Evolutionary conservation across 2,113 vertebrate species (phyloP).

Genomic region (Phylloscopus trochilus): DNA sequence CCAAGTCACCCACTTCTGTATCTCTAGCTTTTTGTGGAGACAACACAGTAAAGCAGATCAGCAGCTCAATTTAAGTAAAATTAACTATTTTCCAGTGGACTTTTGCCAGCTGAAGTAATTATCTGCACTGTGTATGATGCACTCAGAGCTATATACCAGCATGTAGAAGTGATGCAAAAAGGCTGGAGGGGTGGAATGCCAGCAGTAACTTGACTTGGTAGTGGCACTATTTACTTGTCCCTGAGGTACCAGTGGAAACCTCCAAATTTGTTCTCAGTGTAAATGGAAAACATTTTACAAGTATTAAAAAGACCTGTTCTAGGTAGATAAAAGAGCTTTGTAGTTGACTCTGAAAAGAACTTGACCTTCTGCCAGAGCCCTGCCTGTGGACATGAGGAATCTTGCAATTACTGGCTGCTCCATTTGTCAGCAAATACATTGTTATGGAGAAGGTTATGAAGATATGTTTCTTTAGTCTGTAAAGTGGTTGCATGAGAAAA

Average conservation of each 20-base stretch:
- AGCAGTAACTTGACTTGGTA: neutral
- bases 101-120: neutral
- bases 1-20: neutral
- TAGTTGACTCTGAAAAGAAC: neutral
- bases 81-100: neutral
- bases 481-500: neutral
- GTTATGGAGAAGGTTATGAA: neutral
- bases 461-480: neutral
- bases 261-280: neutral
- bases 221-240: neutral
- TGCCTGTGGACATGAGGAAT: neutral
- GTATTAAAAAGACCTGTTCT: neutral
- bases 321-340: neutral
- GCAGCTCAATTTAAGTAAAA: neutral
- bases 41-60: neutral
- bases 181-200: neutral
- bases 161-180: neutral
- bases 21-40: neutral
- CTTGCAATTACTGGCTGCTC: neutral
- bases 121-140: neutral
- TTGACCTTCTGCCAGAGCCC: neutral
- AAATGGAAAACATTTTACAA: neutral
- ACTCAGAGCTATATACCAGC: neutral
- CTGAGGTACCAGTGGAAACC: neutral
- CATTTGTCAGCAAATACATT: neutral